Conservation (phyloP, 1,140 invertebrate genomes). For the Scaptomyza pallida region DNA sequence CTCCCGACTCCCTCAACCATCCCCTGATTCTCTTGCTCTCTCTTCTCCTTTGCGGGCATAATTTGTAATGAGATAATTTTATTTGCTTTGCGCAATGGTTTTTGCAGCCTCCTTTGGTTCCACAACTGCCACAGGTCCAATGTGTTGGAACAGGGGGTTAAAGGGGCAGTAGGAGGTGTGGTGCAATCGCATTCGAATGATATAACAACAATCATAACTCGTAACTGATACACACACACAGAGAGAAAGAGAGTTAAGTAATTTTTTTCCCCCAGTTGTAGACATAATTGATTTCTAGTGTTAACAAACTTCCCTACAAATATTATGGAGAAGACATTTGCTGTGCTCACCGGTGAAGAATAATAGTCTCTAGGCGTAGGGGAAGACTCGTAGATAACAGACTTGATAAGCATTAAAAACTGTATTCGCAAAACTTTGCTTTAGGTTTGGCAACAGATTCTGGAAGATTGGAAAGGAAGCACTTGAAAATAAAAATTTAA, state of each 20-base stretch:
- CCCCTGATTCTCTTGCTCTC: background rate
- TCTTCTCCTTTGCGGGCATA: constrained; percentile 58
- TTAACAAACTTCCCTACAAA: background rate
- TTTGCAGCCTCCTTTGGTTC: background rate
- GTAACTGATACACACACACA: background rate
- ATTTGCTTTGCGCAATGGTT: constrained; percentile 75
- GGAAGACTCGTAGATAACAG: too few relatives aligned
- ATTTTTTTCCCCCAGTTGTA: background rate
- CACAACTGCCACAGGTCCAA: background rate
- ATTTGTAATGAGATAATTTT: constrained; percentile 83
- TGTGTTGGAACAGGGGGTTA: background rate
- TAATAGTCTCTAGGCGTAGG: too few relatives aligned
- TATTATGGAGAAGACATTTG: too few relatives aligned
- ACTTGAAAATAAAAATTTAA: too few relatives aligned
- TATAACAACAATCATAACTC: constrained; percentile 26
- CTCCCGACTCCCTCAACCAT: too few relatives aligned
- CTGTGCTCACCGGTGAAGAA: too few relatives aligned
- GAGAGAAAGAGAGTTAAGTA: constrained; percentile 3
- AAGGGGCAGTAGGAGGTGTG: background rate
- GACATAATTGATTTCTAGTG: constrained; percentile 39
- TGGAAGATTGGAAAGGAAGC: too few relatives aligned
- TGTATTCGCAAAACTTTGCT: too few relatives aligned
- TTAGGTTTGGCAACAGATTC: too few relatives aligned
- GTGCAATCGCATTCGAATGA: constrained; percentile 20
- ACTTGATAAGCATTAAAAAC: too few relatives aligned